A percentile compares a stretch with the other conserved stretches of the same genome.
Evolutionary conservation across 2,113 vertebrate genomes (phyloP).

Genomic region (Rhinolophus ferrumequinum): DNA sequence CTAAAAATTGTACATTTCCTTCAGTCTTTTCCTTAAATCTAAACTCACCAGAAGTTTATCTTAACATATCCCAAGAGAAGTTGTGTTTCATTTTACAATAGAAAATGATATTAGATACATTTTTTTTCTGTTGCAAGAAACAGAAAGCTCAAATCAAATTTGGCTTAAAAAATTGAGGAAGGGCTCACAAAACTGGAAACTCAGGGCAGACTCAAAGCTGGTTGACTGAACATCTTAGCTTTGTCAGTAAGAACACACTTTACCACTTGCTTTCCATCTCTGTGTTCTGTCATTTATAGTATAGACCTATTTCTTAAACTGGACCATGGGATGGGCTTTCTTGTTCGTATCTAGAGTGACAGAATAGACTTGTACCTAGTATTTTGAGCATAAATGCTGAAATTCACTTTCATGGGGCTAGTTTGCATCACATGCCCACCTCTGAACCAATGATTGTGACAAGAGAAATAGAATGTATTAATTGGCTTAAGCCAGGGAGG

Average conservation of each 20-base stretch:
- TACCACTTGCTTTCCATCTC: background rate
- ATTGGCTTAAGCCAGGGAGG: background rate
- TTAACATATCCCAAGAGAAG: background rate
- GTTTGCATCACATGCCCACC: background rate
- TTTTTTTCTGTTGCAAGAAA: conserved; percentile 1
- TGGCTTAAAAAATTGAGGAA: conserved; percentile 12
- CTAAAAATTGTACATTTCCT: background rate
- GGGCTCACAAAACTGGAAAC: background rate
- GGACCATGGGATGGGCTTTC: background rate
- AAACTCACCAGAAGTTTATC: background rate
- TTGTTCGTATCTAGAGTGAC: background rate
- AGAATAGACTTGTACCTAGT: background rate
- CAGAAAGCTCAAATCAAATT: conserved; percentile 16
- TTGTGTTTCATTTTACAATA: background rate
- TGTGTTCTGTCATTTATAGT: background rate
- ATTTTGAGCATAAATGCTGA: background rate
- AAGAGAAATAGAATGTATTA: background rate
- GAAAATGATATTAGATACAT: background rate
- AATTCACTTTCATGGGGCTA: background rate
- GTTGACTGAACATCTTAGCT: background rate
- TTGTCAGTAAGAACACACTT: background rate
- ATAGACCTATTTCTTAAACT: background rate
- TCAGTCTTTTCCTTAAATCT: conserved; percentile 12
- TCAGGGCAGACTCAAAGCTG: background rate
- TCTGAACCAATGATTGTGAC: background rate